Conservation (phyloP, 2,888 invertebrate genomes). For the Thera britannica region DNA sequence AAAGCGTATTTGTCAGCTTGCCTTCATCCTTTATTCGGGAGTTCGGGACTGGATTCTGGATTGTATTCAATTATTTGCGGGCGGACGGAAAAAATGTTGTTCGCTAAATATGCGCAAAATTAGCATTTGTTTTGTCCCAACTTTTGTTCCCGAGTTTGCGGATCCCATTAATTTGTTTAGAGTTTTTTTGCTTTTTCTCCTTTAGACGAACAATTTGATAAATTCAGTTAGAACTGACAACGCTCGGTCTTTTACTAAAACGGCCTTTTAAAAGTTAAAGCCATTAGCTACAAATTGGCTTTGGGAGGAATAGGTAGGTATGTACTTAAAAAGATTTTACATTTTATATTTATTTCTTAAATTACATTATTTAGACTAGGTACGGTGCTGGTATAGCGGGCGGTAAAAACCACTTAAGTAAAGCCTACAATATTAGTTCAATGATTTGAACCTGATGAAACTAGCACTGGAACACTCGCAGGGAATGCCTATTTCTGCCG, state of each 20-base stretch:
- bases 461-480: too few species aligned
- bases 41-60: not conserved
- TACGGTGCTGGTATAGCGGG: too few species aligned
- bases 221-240: slow-evolving; percentile 37
- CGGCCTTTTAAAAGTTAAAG: slow-evolving; percentile 19
- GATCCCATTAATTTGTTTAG: slow-evolving; percentile 55
- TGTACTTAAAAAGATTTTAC: not conserved
- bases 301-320: not conserved
- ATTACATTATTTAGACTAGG: too few species aligned
- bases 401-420: too few species aligned
- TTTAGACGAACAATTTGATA: slow-evolving; percentile 49
- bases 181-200: slow-evolving; percentile 48
- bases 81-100: slow-evolving; percentile 65
- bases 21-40: slow-evolving; percentile 11
- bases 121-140: slow-evolving; percentile 65
- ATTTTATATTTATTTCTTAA: not conserved
- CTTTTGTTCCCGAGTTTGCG: slow-evolving; percentile 43
- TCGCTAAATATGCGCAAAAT: slow-evolving; percentile 62
- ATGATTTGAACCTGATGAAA: too few species aligned
- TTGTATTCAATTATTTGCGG: slow-evolving; percentile 31
- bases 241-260: slow-evolving; percentile 30
- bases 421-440: too few species aligned
- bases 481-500: too few species aligned
- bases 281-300: slow-evolving; percentile 30
- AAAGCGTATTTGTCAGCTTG: slow-evolving; percentile 11